Evolutionary conservation across 2,797 vertebrate species (phyloP), one percentile per base, ranked within the genome.

Genomic region (Selene dorsalis): DNA sequence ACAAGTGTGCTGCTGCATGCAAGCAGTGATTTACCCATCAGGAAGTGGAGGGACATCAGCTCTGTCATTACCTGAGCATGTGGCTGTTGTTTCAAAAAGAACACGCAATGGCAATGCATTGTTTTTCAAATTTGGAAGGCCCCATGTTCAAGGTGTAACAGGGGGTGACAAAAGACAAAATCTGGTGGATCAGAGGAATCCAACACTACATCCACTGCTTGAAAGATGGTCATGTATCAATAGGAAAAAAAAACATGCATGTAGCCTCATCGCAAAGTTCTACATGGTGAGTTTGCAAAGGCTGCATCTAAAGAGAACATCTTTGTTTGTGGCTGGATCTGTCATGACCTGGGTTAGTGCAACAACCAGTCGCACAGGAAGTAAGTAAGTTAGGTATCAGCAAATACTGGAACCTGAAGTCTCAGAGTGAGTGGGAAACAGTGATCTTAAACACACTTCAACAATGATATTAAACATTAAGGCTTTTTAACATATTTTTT

Each of bases 311-410:
- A n/a, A n/a, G n/a, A n/a, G n/a, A n/a, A n/a, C n/a, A n/a, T n/a
- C n/a, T n/a, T 62, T 32, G 35, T 57, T 74, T 1, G 6, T 58
- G 41, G 72, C 43, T 22, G 52, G 22, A 58, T 75, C 30, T 65
- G 35, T 52, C 65, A 43, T 58, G 57, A 75, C 57, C 55, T 3
- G n/a, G 48, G 48, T 83, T 67, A 12, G 17, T 28, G 62, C 53
- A 13, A 69, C 45, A 22, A 57, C 35, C 60, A 67, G 69, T 43
- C n/a, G 73, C 67, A 78, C 75, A 79, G 78, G 78, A 79, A 73
- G 72, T 24, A 38, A 30, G 50, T 56, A 20, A 53, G 50, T 63
- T 48, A 69, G 73, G 45, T 32, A 28, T 72, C 59, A 83, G 80
- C 73, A 83, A 69, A 75, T 26, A 65, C 59, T 50, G 77, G 50